phyloP scores from a whole-genome alignment of 2,888 invertebrate genomes.

The Ectropis crepuscularia region DNA sequence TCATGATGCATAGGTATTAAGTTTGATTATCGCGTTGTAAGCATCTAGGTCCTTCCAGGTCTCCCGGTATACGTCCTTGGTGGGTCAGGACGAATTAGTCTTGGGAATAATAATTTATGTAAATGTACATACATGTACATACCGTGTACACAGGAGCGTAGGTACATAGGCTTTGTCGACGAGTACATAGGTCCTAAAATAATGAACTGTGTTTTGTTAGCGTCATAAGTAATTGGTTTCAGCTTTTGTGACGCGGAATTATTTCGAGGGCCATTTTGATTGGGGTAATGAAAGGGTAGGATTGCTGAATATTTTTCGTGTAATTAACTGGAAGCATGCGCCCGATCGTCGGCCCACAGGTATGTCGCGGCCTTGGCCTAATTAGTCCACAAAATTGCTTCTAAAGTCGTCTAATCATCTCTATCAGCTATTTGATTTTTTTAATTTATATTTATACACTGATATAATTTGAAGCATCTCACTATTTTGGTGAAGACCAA shows the following conservation, averaged over 20 bases:
- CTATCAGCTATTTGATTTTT: no score
- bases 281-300: conserved; percentile 31
- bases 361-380: conserved; percentile 1
- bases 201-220: conserved; percentile 47
- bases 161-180: conserved; percentile 46
- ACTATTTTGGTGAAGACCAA: no score
- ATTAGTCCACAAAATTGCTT: not conserved
- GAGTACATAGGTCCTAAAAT: conserved; percentile 49
- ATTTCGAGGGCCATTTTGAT: conserved; percentile 28
- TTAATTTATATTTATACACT: no score
- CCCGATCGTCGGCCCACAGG: not conserved
- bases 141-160: conserved; percentile 49
- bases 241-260: conserved; percentile 35
- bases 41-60: conserved; percentile 67
- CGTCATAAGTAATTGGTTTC: conserved; percentile 37
- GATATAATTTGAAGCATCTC: no score
- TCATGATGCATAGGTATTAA: conserved; percentile 30
- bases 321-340: conserved; percentile 19
- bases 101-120: conserved; percentile 83
- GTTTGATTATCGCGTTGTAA: conserved; percentile 40
- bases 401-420: not conserved
- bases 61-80: conserved; percentile 75
- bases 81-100: conserved; percentile 81
- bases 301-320: conserved; percentile 30
- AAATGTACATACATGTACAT: conserved; percentile 66